Evolutionary conservation across 2,888 invertebrate genomes (phyloP).

Genomic region (Rhopalosiphum nymphaeae): DNA sequence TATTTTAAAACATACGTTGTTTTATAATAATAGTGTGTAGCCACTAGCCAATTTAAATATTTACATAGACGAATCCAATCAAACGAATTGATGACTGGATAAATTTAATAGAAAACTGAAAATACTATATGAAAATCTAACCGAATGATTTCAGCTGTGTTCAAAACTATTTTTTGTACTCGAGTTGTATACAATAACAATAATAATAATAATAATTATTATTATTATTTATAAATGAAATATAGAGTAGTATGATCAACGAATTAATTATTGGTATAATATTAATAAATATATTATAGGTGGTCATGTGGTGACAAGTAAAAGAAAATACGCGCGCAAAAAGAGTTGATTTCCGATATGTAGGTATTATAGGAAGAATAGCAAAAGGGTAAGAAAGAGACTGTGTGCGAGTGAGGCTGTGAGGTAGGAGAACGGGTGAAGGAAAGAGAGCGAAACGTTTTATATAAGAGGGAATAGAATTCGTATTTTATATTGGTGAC

Average conservation of each 20-base stretch:
- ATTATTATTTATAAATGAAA: background rate
- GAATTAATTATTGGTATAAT: background rate
- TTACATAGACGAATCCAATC: no score
- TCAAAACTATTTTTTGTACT: background rate
- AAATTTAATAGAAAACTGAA: background rate
- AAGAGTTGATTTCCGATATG: conserved; percentile 19
- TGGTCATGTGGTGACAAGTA: background rate
- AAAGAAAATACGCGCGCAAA: background rate
- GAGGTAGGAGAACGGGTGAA: background rate
- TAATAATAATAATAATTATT: background rate
- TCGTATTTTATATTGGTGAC: conserved; percentile 62
- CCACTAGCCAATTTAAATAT: background rate
- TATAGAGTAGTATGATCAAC: background rate
- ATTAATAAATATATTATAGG: background rate
- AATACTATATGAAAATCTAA: background rate
- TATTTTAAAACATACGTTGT: background rate
- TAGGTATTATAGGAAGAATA: conserved; percentile 7
- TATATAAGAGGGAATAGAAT: conserved; percentile 60
- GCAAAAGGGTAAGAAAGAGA: background rate
- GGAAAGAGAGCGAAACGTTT: conserved; percentile 32
- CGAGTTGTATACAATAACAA: background rate
- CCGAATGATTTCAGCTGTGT: background rate
- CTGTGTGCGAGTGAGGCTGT: background rate
- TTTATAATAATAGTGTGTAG: background rate
- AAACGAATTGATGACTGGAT: background rate